Conservation (phyloP, 2,888 invertebrate species). For the Acanthococcus lagerstroemiae region DNA sequence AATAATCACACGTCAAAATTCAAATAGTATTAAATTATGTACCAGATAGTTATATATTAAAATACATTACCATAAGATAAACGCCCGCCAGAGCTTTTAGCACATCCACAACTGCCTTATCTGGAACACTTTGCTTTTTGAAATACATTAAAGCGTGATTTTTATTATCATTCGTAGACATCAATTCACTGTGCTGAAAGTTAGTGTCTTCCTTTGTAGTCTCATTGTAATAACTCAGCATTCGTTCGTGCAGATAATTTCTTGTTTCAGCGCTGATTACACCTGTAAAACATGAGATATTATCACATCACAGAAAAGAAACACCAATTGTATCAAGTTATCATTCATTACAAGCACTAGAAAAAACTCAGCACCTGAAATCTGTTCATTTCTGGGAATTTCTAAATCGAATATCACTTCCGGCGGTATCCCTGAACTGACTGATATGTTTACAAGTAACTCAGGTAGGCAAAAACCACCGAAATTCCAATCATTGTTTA, state of each 20-base stretch:
- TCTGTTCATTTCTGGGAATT: slow-evolving; percentile 7
- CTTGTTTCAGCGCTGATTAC: slow-evolving; percentile 6
- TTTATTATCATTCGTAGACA: background rate
- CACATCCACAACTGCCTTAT: slow-evolving; percentile 67
- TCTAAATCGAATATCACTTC: slow-evolving; percentile 19
- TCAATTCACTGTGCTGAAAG: background rate
- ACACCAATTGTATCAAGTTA: background rate
- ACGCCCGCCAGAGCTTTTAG: slow-evolving; percentile 78
- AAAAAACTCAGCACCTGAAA: slow-evolving; percentile 6
- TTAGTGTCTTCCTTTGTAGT: background rate
- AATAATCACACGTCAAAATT: too few species aligned
- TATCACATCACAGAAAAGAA: too few species aligned
- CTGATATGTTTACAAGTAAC: background rate
- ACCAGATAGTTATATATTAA: too few species aligned
- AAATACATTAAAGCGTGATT: slow-evolving; percentile 16
- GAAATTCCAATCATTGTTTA: slow-evolving; percentile 12
- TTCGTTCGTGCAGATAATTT: slow-evolving; percentile 3
- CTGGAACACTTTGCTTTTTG: slow-evolving; percentile 42
- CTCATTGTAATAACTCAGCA: slow-evolving; percentile 10
- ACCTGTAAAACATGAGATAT: background rate
- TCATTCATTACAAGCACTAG: background rate
- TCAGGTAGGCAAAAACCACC: slow-evolving; percentile 18
- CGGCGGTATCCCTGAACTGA: background rate
- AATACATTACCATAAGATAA: slow-evolving; percentile 48
- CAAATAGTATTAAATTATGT: too few species aligned